Evolutionary conservation across 2,888 invertebrate genomes (phyloP).

Genomic region (Dolomedes plantarius): DNA sequence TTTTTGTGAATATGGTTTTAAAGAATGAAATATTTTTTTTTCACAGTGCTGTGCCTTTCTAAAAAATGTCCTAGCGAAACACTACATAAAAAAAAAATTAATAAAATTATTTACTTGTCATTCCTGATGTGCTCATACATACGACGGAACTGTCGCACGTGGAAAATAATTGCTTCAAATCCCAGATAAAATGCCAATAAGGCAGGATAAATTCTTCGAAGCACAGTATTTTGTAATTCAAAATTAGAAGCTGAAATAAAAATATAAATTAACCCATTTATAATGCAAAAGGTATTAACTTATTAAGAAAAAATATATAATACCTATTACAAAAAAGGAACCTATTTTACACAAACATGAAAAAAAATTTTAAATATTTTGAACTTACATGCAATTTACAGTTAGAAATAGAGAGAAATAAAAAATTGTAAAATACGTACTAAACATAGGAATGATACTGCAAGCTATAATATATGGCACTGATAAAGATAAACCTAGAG

Average conservation of each 20-base stretch:
- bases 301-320: no score
- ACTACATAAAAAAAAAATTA: no score
- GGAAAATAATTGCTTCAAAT: conserved; percentile 85
- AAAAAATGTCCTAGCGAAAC: no score
- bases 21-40: no score
- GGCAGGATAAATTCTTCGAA: conserved; percentile 92
- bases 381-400: no score
- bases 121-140: conserved; percentile 99
- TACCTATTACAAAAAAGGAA: no score
- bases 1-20: no score
- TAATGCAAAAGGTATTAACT: no score
- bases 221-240: conserved; percentile 83
- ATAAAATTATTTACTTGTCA: conserved; percentile 88
- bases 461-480: conserved; percentile 94
- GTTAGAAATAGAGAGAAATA: not conserved
- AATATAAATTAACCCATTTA: no score
- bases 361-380: no score
- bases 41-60: no score
- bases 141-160: conserved; percentile 94
- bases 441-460: conserved; percentile 79
- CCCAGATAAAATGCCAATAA: conserved; percentile 85
- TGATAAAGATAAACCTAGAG: conserved; percentile 91
- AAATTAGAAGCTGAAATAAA: conserved; percentile 77
- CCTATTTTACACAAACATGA: no score
- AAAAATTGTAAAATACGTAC: conserved; percentile 74